Conservation (phyloP, 2,888 invertebrate genomes). For the Automeris io region DNA sequence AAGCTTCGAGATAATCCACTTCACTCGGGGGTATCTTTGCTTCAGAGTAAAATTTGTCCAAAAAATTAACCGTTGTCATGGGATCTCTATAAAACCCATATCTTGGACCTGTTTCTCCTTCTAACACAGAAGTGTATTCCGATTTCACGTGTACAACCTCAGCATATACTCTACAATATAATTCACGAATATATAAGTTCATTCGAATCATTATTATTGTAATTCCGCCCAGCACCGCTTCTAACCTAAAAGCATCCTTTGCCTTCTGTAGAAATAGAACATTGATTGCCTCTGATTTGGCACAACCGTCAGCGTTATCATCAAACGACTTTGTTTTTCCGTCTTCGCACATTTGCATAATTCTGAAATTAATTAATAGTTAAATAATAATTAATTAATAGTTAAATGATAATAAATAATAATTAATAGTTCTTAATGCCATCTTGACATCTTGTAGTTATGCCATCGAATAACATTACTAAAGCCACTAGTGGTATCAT, state of each 20-base stretch:
- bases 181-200: too few species aligned
- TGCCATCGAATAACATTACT: too few species aligned
- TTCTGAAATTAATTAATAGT: conserved; percentile 26
- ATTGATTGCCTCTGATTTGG: conserved; percentile 82
- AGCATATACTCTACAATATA: conserved; percentile 38
- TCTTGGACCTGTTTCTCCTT: conserved; percentile 18
- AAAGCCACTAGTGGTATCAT: too few species aligned
- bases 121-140: conserved; percentile 19
- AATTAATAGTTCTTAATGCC: too few species aligned
- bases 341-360: conserved; percentile 77
- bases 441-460: too few species aligned
- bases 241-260: conserved; percentile 39
- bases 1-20: conserved; percentile 81
- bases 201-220: too few species aligned
- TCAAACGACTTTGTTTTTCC: conserved; percentile 93
- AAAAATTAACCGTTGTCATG: conserved; percentile 21
- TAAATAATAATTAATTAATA: too few species aligned
- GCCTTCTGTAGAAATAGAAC: conserved; percentile 82
- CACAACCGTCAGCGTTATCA: conserved; percentile 81
- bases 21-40: conserved; percentile 71
- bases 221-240: too few species aligned
- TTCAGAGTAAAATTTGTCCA: conserved; percentile 69
- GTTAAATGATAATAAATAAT: too few species aligned
- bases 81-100: conserved; percentile 29
- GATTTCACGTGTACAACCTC: conserved; percentile 29